Evolutionary conservation across 2,797 vertebrate genomes (phyloP).

Genomic region (Sorex maritimensis): DNA sequence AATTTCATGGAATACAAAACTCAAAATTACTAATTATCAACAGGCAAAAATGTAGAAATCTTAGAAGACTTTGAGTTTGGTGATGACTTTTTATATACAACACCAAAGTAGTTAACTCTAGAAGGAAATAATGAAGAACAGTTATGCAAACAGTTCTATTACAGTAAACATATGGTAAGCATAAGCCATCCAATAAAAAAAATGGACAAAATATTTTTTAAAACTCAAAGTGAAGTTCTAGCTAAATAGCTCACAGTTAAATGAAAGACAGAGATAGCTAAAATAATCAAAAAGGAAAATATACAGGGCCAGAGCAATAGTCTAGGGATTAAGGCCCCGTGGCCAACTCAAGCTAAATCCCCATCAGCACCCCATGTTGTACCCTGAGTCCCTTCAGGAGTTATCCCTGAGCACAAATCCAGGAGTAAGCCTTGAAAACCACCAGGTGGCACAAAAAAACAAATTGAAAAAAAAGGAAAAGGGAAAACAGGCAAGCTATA

Average conservation of each 20-base stretch:
- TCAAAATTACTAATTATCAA: background rate
- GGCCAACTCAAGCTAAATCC: too few relatives aligned
- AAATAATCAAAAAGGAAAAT: too few relatives aligned
- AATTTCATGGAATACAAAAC: background rate
- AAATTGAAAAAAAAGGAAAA: background rate
- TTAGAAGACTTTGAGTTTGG: background rate
- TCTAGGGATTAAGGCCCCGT: too few relatives aligned
- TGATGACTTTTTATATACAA: slow-evolving; percentile 10
- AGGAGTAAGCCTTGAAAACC: background rate
- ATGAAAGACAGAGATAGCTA: too few relatives aligned
- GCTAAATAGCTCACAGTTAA: too few relatives aligned
- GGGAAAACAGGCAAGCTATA: background rate
- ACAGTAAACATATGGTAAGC: background rate
- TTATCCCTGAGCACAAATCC: background rate
- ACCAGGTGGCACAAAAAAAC: background rate
- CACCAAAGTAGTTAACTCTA: background rate
- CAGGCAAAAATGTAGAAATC: background rate
- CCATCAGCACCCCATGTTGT: too few relatives aligned
- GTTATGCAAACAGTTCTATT: background rate
- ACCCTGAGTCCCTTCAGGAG: too few relatives aligned
- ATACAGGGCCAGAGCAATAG: too few relatives aligned
- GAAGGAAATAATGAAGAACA: background rate
- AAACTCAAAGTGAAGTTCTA: too few relatives aligned
- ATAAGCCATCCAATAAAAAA: background rate
- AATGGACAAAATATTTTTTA: background rate